Conservation (phyloP, 2,888 invertebrate genomes). For the Spilosoma lubricipeda region DNA sequence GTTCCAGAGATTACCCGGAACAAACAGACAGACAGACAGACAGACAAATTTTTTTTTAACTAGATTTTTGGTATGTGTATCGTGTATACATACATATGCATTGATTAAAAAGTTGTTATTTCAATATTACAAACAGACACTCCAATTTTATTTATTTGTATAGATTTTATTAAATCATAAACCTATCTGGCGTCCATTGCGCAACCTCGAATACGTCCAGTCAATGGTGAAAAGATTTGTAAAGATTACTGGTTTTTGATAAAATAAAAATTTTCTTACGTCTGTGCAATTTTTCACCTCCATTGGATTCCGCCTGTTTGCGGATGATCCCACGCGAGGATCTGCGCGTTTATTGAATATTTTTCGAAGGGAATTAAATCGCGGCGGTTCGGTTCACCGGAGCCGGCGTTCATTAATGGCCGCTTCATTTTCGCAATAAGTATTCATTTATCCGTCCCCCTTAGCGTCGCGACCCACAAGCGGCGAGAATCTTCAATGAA, state of each 20-base stretch:
- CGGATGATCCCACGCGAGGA: slow-evolving; percentile 62
- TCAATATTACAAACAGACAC: too few species aligned
- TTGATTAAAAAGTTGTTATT: too few species aligned
- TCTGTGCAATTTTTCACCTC: slow-evolving; percentile 68
- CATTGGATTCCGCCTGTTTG: slow-evolving; percentile 66
- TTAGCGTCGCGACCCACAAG: slow-evolving; percentile 40
- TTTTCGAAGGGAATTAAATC: slow-evolving; percentile 81
- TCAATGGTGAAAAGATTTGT: slow-evolving; percentile 47
- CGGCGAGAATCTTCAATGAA: slow-evolving; percentile 71
- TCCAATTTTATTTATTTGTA: too few species aligned
- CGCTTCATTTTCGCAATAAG: slow-evolving; percentile 84
- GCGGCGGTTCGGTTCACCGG: slow-evolving; percentile 71
- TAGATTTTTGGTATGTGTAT: too few species aligned
- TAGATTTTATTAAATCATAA: slow-evolving; percentile 21
- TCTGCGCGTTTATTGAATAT: slow-evolving; percentile 80
- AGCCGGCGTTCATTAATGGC: slow-evolving; percentile 77
- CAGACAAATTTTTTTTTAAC: too few species aligned
- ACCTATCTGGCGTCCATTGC: slow-evolving; percentile 10
- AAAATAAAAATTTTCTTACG: slow-evolving; percentile 51
- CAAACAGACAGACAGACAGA: too few species aligned
- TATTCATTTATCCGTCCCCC: slow-evolving; percentile 77
- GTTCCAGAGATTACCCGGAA: too few species aligned
- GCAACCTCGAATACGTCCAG: slow-evolving; percentile 11
- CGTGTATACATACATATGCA: too few species aligned
- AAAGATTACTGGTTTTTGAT: slow-evolving; percentile 49